These are phyloP conservation scores for Tetragonula clypearis DNA, from an alignment of 1,140 invertebrate genomes.

Conservation along the genomic window DNA sequence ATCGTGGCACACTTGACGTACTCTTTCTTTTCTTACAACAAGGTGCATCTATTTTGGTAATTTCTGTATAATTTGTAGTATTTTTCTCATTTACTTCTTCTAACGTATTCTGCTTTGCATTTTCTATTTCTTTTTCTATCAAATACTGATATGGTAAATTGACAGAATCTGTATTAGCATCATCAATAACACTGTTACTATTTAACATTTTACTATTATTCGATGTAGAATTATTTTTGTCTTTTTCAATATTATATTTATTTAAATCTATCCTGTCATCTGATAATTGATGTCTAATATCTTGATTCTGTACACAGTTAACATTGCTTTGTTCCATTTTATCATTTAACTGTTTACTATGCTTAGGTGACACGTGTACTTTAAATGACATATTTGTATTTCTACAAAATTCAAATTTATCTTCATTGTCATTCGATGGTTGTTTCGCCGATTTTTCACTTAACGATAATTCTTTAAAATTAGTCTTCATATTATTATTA, in stretches of 20 bases:
- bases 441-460: background rate
- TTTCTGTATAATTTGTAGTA: background rate
- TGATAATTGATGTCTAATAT: background rate
- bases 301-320: background rate
- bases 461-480: background rate
- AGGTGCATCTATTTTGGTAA: background rate
- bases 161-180: constrained; percentile 61
- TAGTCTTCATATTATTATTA: background rate
- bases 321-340: background rate
- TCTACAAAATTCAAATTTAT: background rate
- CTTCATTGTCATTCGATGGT: background rate
- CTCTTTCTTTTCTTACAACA: constrained; percentile 14
- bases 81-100: background rate
- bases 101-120: constrained; percentile 33
- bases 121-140: constrained; percentile 75
- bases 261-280: background rate
- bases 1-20: constrained; percentile 58
- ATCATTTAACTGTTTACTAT: constrained; percentile 6
- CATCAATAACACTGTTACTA: constrained; percentile 39
- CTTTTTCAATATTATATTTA: background rate
- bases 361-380: background rate
- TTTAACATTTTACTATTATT: constrained; percentile 26
- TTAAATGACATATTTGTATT: background rate
- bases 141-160: constrained; percentile 77
- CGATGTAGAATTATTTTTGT: background rate